Evolutionary conservation across 2,888 invertebrate species (phyloP), one percentile per base, ranked within the genome.

Genomic region (Automeris io): DNA sequence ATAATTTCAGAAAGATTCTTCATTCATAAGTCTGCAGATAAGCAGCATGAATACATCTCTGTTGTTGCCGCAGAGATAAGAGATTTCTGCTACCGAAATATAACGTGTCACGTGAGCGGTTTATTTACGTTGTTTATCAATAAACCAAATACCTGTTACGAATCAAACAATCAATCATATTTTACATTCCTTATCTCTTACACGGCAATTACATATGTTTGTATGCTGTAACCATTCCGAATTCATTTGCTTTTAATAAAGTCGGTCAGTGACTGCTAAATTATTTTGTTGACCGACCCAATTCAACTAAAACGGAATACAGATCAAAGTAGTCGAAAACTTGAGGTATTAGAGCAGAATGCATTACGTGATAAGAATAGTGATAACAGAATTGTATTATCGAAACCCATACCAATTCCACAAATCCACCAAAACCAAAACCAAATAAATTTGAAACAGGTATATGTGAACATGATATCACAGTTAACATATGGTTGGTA

Each of bases 101-200:
- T 29, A 3, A 7, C 8, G n/a, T 5, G n/a, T 8, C 29, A 29
- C 29, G 29, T 29, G 16, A 29, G 16, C 8, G 8, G 8, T 29
- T 26, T 29, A 29, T 16, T 16, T 26, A 26, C 26, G 6, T 26
- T 16, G 1, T 16, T 16, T 16, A 29, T 29, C 16, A 29, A 29
- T 29, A 29, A 13, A 29, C 12, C 26, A 29, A 16, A 29, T n/a
- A 29, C 29, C 1, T 29, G 16, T 29, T 3, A n/a, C 29, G 29
- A 29, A 29, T 16, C 16, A 16, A 29, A 29, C 29, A 29, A 34
- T 23, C 23, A 34, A 24, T 34, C 34, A 34, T 22, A n/a, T 13
- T 9, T 16, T 13, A 23, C 16, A 24, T 16, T n/a, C 6, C 16
- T 22, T 34, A 34, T 21, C 34, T 8, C 16, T 34, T 23, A 16